These are phyloP conservation scores for Pseudomugil gertrudae DNA, from an alignment of 2,797 vertebrate species.

Conservation along the genomic window DNA sequence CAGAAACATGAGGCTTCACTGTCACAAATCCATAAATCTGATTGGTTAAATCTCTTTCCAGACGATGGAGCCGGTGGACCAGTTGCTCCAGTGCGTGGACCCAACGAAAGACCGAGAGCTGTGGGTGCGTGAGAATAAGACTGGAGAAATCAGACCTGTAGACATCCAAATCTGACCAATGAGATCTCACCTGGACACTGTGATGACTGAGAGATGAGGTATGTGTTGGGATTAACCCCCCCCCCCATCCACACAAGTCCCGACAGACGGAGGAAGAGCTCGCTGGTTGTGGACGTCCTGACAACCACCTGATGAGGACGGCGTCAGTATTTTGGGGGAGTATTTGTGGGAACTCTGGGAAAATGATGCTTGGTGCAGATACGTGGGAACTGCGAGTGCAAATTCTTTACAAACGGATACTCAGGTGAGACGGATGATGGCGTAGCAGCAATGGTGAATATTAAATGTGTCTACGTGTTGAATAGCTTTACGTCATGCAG, in stretches of 20 bases:
- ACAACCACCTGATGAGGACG: conserved; percentile 22
- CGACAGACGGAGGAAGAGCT: conserved; percentile 21
- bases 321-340: conserved; percentile 11
- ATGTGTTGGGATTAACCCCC: conserved; percentile 17
- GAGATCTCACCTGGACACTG: conserved; percentile 16
- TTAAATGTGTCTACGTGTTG: conserved; percentile 36
- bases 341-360: conserved; percentile 3
- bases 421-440: conserved; percentile 32
- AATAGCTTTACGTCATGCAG: conserved; percentile 46
- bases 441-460: conserved; percentile 23
- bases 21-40: neutral
- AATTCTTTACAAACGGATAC: conserved; percentile 27
- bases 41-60: conserved; percentile 62
- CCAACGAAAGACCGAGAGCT: conserved; percentile 92
- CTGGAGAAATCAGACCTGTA: conserved; percentile 92
- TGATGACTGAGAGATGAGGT: conserved; percentile 1
- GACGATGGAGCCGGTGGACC: conserved; percentile 97
- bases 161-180: conserved; percentile 91
- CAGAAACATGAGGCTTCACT: neutral
- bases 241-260: conserved; percentile 23
- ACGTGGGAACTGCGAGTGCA: conserved; percentile 14
- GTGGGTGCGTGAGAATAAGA: conserved; percentile 97
- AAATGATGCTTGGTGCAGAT: conserved; percentile 10
- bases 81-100: conserved; percentile 94
- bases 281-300: neutral